Base-by-base conservation (phyloP, 2,797 vertebrate species). In the Scomberomorus guttatus region DNA sequence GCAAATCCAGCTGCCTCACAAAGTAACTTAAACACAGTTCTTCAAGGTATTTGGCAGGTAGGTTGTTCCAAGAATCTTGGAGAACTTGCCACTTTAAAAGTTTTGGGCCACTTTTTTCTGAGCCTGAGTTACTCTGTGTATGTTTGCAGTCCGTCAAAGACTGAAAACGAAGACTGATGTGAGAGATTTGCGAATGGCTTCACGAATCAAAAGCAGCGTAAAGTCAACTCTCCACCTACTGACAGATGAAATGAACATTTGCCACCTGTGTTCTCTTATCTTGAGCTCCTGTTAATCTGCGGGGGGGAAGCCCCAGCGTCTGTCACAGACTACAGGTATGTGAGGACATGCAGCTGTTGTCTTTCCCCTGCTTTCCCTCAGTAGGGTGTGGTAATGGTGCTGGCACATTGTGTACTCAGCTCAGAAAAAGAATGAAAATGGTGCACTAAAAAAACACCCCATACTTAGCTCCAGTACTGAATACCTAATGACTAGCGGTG, bases 231-330 rank as follows among this genome's bases (percentile, higher is more conserved):
- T 10, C 51, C 24, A 14, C 32, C 55, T 54, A 32, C 1, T 81
- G 84, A 83, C 79, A 82, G 68, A 86, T 52, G 17, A 86, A 78
- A 60, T 39, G 14, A 84, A 67, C 22, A 65, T 81, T 77, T 70
- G 76, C 80, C 79, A 89, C 81, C 81, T 85, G 80, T 79, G 77
- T 42, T 59, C 55, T 85, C 55, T 77, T 80, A 78, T 83, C 66
- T 54, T 72, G 75, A 72, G 83, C 78, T 82, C 52, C 61, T 68
- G 71, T 63, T 88, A 74, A 89, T 84, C 76, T 66, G 42, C 46
- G 2, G 4, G 50, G 50, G 55, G n/a, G 3, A 4, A 12, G 37
- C 25, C 50, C 25, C 48, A 29, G 42, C 2, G 2, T 74, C 69
- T 71, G 63, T 81, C 83, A 75, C 18, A 1, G 48, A 52, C 68